Evolutionary conservation across 2,888 invertebrate species (phyloP).

Genomic region (Resseliella maxima): DNA sequence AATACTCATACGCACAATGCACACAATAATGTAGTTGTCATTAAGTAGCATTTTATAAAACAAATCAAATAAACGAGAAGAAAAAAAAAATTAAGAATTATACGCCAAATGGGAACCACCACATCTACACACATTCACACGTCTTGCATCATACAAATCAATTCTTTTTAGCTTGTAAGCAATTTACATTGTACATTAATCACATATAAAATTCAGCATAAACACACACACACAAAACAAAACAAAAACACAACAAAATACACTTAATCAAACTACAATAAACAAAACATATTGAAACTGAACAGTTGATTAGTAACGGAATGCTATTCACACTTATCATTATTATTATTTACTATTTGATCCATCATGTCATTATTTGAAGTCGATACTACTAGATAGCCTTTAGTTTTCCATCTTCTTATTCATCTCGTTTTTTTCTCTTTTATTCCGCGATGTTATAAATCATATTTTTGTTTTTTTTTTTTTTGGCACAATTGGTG

Average conservation of each 20-base stretch:
- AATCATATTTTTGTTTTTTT: no score
- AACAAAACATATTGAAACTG: neutral
- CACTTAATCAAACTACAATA: neutral
- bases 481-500: no score
- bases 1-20: slow-evolving; percentile 8
- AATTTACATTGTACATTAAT: slow-evolving; percentile 1
- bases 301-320: slow-evolving; percentile 14
- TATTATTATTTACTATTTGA: neutral
- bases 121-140: neutral
- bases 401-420: no score
- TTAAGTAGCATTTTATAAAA: no score
- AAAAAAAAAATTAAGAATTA: no score
- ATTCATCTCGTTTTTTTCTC: no score
- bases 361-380: neutral
- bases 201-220: neutral
- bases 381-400: no score
- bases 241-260: no score
- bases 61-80: no score
- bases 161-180: slow-evolving; percentile 30
- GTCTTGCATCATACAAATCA: slow-evolving; percentile 50
- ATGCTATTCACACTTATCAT: slow-evolving; percentile 2
- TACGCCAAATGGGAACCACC: slow-evolving; percentile 13
- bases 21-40: no score
- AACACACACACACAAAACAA: no score
- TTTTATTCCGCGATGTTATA: no score